These are phyloP conservation scores for Trissolcus brochymenae DNA, from an alignment of 2,888 invertebrate genomes.

Conservation along the genomic window DNA sequence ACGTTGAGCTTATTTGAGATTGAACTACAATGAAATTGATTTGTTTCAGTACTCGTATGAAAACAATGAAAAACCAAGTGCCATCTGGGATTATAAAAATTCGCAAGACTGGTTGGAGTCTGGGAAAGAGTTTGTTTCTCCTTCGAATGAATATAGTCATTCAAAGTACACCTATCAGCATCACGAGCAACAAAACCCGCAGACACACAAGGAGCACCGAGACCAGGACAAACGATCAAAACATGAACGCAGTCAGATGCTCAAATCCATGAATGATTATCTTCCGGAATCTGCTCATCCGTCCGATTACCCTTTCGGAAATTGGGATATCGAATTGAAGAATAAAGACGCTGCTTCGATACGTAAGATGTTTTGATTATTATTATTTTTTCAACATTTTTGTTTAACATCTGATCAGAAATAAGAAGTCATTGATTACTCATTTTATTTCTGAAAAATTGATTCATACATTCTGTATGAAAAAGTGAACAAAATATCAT, in stretches of 20 bases:
- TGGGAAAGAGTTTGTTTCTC: background rate
- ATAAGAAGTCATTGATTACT: too few species aligned
- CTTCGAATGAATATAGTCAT: conserved; percentile 20
- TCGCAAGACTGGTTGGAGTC: conserved; percentile 15
- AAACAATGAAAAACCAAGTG: conserved; percentile 12
- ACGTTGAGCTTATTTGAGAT: background rate
- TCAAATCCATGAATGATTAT: conserved; percentile 17
- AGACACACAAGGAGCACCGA: background rate
- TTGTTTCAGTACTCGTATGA: conserved; percentile 28
- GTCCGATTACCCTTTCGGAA: conserved; percentile 15
- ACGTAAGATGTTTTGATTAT: conserved; percentile 19
- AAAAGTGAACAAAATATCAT: too few species aligned
- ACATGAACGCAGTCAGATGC: background rate
- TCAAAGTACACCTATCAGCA: conserved; percentile 22
- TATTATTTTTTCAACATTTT: background rate
- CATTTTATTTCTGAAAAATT: too few species aligned
- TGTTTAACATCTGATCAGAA: too few species aligned
- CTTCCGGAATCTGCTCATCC: conserved; percentile 1
- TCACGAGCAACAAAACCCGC: conserved; percentile 10
- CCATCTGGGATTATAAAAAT: conserved; percentile 17
- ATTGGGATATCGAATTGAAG: conserved; percentile 32
- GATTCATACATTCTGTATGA: too few species aligned
- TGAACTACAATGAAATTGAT: background rate
- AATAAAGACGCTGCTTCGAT: conserved; percentile 27
- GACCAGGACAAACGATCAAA: conserved; percentile 8